Percentiles rank a stretch among this genome's conserved stretches.
Evolutionary conservation across 1,140 invertebrate species (phyloP).

Genomic region (Hylaeus anthracinus): DNA sequence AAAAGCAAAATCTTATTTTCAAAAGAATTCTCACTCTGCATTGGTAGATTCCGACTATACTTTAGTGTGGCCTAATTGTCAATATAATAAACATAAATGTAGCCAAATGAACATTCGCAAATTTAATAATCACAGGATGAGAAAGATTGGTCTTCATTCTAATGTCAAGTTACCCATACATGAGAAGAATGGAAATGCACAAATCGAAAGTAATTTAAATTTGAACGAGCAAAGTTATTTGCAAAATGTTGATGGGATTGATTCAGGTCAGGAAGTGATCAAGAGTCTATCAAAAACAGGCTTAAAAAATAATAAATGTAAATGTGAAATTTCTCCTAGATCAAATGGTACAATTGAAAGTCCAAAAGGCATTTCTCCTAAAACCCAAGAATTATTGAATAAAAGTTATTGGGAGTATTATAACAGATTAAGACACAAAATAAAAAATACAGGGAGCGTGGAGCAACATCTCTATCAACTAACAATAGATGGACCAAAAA

Average conservation of each 20-base stretch:
- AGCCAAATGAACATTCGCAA: slow-evolving; percentile 34
- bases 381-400: slow-evolving; percentile 70
- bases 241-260: neutral
- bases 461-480: slow-evolving; percentile 55
- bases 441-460: slow-evolving; percentile 5
- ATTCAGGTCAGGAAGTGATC: neutral
- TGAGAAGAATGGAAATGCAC: neutral
- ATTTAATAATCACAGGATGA: neutral
- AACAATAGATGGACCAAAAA: slow-evolving; percentile 48
- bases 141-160: slow-evolving; percentile 5
- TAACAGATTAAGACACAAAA: slow-evolving; percentile 63
- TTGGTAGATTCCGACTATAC: slow-evolving; percentile 54
- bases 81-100: slow-evolving; percentile 42
- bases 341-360: slow-evolving; percentile 36
- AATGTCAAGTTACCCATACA: neutral
- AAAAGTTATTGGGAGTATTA: slow-evolving; percentile 75
- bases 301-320: slow-evolving; percentile 25
- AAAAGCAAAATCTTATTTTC: slow-evolving; percentile 53
- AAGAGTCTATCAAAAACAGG: neutral
- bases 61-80: slow-evolving; percentile 42
- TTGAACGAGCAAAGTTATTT: slow-evolving; percentile 16
- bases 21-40: slow-evolving; percentile 56
- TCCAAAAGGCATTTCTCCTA: slow-evolving; percentile 61
- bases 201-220: neutral
- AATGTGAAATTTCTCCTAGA: slow-evolving; percentile 36